phyloP scores from a whole-genome alignment of 2,888 invertebrate genomes.

The Drosophila barbarae region DNA sequence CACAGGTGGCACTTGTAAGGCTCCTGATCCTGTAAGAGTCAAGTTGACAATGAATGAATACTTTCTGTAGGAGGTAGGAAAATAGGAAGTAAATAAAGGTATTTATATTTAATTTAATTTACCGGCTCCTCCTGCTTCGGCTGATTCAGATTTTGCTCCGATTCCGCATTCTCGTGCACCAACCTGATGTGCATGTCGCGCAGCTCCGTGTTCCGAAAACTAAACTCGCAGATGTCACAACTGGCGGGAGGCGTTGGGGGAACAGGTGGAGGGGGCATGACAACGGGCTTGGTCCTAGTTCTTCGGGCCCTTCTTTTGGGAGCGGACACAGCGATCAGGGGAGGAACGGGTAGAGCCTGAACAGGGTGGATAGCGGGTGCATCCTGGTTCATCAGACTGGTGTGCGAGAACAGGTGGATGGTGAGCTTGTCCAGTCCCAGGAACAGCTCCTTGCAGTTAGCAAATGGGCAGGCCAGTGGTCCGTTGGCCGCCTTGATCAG shows the following conservation, averaged over 20 bases:
- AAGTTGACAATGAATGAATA: background rate
- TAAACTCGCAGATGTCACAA: constrained; percentile 87
- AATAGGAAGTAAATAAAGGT: too few species aligned
- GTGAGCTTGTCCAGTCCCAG: constrained; percentile 90
- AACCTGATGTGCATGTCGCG: constrained; percentile 87
- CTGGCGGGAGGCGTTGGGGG: constrained; percentile 43
- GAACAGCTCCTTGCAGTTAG: constrained; percentile 85
- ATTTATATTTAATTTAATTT: background rate
- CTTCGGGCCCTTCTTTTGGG: constrained; percentile 53
- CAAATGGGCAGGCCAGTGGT: constrained; percentile 86
- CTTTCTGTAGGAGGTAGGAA: background rate
- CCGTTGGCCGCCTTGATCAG: constrained; percentile 88
- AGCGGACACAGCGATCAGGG: constrained; percentile 7
- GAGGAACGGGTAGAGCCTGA: constrained; percentile 4
- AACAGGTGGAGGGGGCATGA: constrained; percentile 17
- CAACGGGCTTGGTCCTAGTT: constrained; percentile 42
- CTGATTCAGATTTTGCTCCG: constrained; percentile 8
- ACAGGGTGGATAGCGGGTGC: constrained; percentile 1
- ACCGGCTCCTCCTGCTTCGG: constrained; percentile 13
- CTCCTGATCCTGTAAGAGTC: constrained; percentile 53
- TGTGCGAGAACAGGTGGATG: constrained; percentile 89
- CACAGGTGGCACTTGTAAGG: constrained; percentile 85
- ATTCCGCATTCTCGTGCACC: constrained; percentile 81
- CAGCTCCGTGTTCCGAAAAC: constrained; percentile 86
- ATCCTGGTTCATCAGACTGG: constrained; percentile 71